Evolutionary conservation across 2,888 invertebrate species (phyloP).

Genomic region (Diloba caeruleocephala): DNA sequence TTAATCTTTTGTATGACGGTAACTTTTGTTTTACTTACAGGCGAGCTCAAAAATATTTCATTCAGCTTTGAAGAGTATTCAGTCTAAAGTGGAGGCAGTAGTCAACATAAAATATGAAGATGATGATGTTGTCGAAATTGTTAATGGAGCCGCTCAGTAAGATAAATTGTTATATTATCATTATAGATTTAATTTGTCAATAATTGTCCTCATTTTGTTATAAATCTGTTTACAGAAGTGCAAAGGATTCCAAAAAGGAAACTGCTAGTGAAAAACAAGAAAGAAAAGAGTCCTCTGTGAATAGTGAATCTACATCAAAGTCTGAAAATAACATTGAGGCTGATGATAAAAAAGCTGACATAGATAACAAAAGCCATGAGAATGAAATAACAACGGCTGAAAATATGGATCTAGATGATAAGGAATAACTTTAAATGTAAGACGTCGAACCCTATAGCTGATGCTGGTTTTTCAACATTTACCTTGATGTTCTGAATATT

Average conservation of each 20-base stretch:
- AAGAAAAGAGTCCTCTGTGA: slow-evolving; percentile 36
- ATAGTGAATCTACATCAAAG: slow-evolving; percentile 29
- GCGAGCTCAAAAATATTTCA: slow-evolving; percentile 92
- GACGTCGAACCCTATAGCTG: background rate
- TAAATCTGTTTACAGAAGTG: slow-evolving; percentile 27
- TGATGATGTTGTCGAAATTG: slow-evolving; percentile 83
- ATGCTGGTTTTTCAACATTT: slow-evolving; percentile 7
- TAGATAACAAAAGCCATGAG: slow-evolving; percentile 47
- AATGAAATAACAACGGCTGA: slow-evolving; percentile 64
- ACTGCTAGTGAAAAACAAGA: slow-evolving; percentile 48
- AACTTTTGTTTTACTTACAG: slow-evolving; percentile 84
- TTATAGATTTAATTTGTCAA: background rate
- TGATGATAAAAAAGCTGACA: slow-evolving; percentile 18
- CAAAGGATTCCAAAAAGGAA: slow-evolving; percentile 42
- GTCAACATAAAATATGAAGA: slow-evolving; percentile 86
- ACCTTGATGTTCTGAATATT: background rate
- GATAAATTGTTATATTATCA: slow-evolving; percentile 33
- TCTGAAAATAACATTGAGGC: slow-evolving; percentile 12
- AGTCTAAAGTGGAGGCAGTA: slow-evolving; percentile 90
- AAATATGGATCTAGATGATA: slow-evolving; percentile 76
- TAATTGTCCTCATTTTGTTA: too few species aligned
- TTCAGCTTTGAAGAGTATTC: slow-evolving; percentile 90
- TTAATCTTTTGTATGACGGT: too few species aligned
- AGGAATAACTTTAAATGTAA: slow-evolving; percentile 60
- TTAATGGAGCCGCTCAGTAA: slow-evolving; percentile 80